phyloP scores from a whole-genome alignment of 2,888 invertebrate genomes.

The Stomorhina lunata region DNA sequence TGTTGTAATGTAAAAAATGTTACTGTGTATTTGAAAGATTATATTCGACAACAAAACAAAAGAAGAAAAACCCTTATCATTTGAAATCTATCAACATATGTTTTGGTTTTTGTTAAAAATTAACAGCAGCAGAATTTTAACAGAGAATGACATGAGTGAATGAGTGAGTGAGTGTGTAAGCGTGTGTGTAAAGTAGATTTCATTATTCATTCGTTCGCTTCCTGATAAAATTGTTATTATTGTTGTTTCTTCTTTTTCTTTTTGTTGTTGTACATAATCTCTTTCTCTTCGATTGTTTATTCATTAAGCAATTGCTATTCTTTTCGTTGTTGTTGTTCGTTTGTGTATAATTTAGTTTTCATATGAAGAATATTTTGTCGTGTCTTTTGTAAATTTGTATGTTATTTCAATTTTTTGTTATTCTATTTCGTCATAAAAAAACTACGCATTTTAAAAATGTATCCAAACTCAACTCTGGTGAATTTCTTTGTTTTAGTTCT shows the following conservation, averaged over 20 bases:
- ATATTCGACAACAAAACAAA: no score
- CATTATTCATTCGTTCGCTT: no score
- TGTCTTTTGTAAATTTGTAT: not conserved
- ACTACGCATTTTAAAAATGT: slow-evolving; percentile 47
- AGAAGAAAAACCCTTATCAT: not conserved
- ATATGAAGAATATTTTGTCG: no score
- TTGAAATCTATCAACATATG: slow-evolving; percentile 47
- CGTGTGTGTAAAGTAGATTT: no score
- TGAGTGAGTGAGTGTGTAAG: not conserved
- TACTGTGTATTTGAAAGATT: no score
- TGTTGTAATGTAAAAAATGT: not conserved
- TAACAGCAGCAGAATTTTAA: slow-evolving; percentile 21
- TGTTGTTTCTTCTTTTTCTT: no score
- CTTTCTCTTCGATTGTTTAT: slow-evolving; percentile 33
- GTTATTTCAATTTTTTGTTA: slow-evolving; percentile 8
- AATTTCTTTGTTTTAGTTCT: not conserved
- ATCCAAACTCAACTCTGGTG: slow-evolving; percentile 14
- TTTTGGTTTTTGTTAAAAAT: no score
- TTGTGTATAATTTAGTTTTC: not conserved
- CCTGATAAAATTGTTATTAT: slow-evolving; percentile 20
- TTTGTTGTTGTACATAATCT: no score
- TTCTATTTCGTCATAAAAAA: slow-evolving; percentile 36
- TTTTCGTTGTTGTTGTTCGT: slow-evolving; percentile 2
- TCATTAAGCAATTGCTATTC: slow-evolving; percentile 32
- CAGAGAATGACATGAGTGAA: not conserved